Evolutionary conservation across 2,888 invertebrate genomes (phyloP).

Genomic region (Griposia aprilina): DNA sequence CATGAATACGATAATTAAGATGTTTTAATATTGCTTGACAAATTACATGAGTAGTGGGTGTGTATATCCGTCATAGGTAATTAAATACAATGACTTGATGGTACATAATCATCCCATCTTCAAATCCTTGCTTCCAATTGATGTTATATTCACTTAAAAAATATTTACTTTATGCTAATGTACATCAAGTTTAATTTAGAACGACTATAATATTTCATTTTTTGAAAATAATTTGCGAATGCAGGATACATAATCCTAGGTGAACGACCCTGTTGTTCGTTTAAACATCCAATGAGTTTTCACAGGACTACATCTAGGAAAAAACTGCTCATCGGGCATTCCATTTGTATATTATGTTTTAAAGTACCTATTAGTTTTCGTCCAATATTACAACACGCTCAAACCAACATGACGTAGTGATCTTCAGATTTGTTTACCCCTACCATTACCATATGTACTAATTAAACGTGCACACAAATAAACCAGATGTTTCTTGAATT

Average conservation of each 20-base stretch:
- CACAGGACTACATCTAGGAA: neutral
- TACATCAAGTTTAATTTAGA: neutral
- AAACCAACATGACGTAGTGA: conserved; percentile 31
- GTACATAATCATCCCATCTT: neutral
- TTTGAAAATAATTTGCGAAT: too few species aligned
- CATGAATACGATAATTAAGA: conserved; percentile 27
- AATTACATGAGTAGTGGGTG: conserved; percentile 27
- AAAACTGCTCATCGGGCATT: neutral
- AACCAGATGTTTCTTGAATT: conserved; percentile 44
- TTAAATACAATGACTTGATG: conserved; percentile 22
- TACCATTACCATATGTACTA: neutral
- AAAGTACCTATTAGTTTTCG: neutral
- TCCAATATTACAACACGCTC: conserved; percentile 17
- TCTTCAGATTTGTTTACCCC: conserved; percentile 26
- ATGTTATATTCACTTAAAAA: neutral
- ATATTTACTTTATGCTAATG: neutral
- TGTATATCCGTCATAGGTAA: conserved; percentile 16
- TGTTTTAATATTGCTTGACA: conserved; percentile 39
- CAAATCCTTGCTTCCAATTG: neutral
- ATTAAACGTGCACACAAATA: conserved; percentile 37
- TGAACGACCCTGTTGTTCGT: neutral
- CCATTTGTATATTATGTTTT: conserved; percentile 6
- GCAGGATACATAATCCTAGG: neutral
- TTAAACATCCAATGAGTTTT: neutral
- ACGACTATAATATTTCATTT: neutral